Percentiles rank a stretch among this genome's conserved stretches.
Conservation (phyloP, 2,888 invertebrate genomes). For the Blomia tropicalis region DNA sequence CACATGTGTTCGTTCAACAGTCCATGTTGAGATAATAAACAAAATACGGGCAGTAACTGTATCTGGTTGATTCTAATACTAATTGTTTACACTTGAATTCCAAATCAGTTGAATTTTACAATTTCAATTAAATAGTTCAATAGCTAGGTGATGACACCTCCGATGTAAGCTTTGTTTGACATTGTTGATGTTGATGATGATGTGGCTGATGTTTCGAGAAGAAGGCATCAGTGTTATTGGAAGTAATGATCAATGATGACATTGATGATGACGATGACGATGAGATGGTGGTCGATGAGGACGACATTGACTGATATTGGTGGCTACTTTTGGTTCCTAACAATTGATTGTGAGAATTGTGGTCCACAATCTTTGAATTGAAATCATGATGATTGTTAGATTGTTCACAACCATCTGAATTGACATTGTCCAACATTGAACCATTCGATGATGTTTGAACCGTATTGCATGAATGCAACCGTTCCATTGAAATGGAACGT, state of each 20-base stretch:
- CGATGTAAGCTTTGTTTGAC: background rate
- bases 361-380: background rate
- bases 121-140: no score
- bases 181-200: background rate
- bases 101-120: no score
- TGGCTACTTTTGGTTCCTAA: background rate
- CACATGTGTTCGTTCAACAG: no score
- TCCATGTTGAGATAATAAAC: no score
- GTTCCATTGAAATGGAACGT: conserved; percentile 22
- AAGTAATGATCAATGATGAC: background rate
- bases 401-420: background rate
- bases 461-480: background rate
- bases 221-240: no score
- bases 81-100: no score
- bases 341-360: background rate
- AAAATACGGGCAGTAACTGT: no score
- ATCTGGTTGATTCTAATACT: no score
- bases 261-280: background rate
- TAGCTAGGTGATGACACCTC: background rate
- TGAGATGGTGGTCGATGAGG: background rate
- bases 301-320: background rate
- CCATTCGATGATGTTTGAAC: background rate
- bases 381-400: no score
- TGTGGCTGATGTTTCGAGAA: no score
- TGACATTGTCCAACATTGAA: background rate